Evolutionary conservation across 2,113 vertebrate species (phyloP).

Genomic region (Irena cyanogastra): DNA sequence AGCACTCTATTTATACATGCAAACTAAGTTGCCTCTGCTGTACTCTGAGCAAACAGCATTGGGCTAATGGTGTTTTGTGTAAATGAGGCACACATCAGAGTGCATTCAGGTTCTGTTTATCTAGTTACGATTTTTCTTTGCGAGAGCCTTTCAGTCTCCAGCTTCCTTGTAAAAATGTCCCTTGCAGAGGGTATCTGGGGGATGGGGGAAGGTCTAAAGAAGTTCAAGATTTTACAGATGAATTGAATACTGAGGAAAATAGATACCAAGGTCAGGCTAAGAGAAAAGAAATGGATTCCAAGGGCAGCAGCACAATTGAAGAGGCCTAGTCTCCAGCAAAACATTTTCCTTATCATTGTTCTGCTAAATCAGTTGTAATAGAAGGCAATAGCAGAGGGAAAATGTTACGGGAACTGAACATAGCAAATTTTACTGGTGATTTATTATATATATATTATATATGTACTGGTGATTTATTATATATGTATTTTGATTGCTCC

Average conservation of each 20-base stretch:
- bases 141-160: not conserved
- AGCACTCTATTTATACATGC: not conserved
- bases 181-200: not conserved
- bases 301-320: constrained; percentile 36
- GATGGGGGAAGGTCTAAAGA: constrained; percentile 2
- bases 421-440: not conserved
- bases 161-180: not conserved
- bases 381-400: not conserved
- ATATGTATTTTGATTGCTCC: not conserved
- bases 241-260: constrained; percentile 41
- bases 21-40: not conserved
- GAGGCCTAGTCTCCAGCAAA: constrained; percentile 33
- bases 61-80: constrained; percentile 41
- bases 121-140: constrained; percentile 15
- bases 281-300: constrained; percentile 68
- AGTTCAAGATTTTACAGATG: constrained; percentile 64
- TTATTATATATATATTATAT: not conserved
- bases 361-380: not conserved
- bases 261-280: constrained; percentile 62
- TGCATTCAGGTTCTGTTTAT: constrained; percentile 9
- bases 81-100: constrained; percentile 33
- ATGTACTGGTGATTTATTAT: not conserved
- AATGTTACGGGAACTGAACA: not conserved
- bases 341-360: constrained; percentile 26
- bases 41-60: constrained; percentile 39